Conservation (phyloP, 2,113 vertebrate species). For the Phrynocephalus versicolor region DNA sequence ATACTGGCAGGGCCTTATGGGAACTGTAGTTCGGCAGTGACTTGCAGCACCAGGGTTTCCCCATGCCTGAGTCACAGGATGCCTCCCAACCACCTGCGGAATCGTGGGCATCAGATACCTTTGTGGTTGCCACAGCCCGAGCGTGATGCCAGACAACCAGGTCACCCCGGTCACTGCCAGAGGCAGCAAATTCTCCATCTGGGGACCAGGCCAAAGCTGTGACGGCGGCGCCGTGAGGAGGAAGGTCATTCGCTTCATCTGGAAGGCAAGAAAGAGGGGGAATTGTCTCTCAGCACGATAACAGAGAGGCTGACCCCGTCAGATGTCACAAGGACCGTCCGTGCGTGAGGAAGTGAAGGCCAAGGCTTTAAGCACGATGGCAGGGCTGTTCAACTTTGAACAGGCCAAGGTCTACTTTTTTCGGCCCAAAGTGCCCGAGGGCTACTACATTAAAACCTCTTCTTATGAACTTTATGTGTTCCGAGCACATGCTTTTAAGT, state of each 20-base stretch:
- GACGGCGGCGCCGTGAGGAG: conserved; percentile 31
- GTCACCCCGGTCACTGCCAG: conserved; percentile 76
- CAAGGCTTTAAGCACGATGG: too few species aligned
- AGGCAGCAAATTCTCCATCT: conserved; percentile 66
- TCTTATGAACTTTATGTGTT: too few species aligned
- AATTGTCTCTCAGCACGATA: too few species aligned
- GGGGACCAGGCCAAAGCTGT: conserved; percentile 78
- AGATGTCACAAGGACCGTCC: too few species aligned
- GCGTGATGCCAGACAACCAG: conserved; percentile 78
- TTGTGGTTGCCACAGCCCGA: conserved; percentile 45
- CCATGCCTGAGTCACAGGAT: neutral
- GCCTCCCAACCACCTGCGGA: neutral
- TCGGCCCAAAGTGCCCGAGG: too few species aligned
- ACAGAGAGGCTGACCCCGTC: too few species aligned
- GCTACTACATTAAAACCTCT: too few species aligned
- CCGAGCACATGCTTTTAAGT: too few species aligned
- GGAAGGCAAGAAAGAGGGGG: neutral
- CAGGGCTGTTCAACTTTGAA: too few species aligned
- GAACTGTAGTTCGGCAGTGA: neutral
- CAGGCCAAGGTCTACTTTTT: too few species aligned
- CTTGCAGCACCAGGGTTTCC: neutral
- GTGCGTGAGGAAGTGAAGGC: too few species aligned
- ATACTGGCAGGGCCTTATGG: neutral
- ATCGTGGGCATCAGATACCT: conserved; percentile 52
- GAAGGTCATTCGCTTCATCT: neutral